Percentiles rank a stretch among this genome's conserved stretches.
phyloP scores from a whole-genome alignment of 2,113 vertebrate genomes.

The Galbula dea region DNA sequence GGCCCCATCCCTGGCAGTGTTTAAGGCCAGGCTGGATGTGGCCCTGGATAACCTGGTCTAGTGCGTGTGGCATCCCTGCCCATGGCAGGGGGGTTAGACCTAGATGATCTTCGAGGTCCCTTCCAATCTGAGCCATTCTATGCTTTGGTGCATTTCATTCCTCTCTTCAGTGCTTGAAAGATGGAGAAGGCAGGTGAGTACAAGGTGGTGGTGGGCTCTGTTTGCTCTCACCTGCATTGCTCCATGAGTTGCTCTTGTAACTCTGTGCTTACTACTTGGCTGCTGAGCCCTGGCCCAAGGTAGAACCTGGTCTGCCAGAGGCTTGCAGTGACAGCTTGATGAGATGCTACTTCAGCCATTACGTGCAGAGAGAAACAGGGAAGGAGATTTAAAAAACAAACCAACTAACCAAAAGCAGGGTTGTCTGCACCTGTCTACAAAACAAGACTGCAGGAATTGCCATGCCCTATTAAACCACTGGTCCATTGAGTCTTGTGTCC shows the following conservation, averaged over 20 bases:
- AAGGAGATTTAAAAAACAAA: not conserved
- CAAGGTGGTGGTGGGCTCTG: not conserved
- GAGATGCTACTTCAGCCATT: not conserved
- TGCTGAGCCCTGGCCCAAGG: slow-evolving; percentile 10
- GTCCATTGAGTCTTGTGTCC: not conserved
- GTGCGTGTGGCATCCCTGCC: too few species aligned
- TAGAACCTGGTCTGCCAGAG: slow-evolving; percentile 10
- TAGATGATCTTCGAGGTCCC: too few species aligned
- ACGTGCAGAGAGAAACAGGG: not conserved
- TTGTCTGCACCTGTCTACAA: slow-evolving; percentile 9
- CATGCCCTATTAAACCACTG: not conserved
- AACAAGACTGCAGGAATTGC: not conserved
- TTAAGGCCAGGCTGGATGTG: too few species aligned
- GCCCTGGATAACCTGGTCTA: too few species aligned
- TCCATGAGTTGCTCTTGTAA: not conserved
- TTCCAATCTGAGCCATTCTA: too few species aligned
- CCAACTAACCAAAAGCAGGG: not conserved
- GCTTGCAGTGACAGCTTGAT: not conserved
- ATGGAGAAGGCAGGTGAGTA: not conserved
- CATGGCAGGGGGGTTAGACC: too few species aligned
- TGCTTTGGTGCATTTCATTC: not conserved
- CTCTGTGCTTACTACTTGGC: not conserved
- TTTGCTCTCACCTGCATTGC: not conserved
- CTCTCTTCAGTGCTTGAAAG: not conserved
- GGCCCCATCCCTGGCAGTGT: too few species aligned